Conservation (phyloP, 2,888 invertebrate genomes). For the Hypolimnas misippus region DNA sequence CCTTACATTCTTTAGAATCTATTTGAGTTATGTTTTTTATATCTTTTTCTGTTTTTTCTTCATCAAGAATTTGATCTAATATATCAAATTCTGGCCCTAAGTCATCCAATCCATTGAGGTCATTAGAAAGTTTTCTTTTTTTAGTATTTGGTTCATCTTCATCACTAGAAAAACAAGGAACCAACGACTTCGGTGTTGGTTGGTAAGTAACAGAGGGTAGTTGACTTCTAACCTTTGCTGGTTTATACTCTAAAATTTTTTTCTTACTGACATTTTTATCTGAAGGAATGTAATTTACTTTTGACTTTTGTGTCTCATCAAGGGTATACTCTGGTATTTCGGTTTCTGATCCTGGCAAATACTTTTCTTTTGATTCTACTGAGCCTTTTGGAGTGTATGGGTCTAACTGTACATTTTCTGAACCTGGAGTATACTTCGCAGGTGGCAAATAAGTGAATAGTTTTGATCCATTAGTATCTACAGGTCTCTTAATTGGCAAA, state of each 20-base stretch:
- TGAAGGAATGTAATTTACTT: slow-evolving; percentile 74
- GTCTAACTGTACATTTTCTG: slow-evolving; percentile 64
- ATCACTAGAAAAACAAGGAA: slow-evolving; percentile 80
- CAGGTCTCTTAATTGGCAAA: slow-evolving; percentile 64
- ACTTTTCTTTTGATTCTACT: slow-evolving; percentile 66
- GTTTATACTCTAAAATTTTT: slow-evolving; percentile 77
- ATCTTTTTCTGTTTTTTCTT: slow-evolving; percentile 60
- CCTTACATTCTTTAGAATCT: slow-evolving; percentile 39
- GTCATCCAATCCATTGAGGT: slow-evolving; percentile 75
- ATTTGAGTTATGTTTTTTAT: slow-evolving; percentile 36
- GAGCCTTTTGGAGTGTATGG: slow-evolving; percentile 73
- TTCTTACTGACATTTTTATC: slow-evolving; percentile 68
- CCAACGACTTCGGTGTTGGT: slow-evolving; percentile 74
- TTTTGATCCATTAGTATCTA: slow-evolving; percentile 68
- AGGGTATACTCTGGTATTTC: slow-evolving; percentile 71
- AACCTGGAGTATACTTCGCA: slow-evolving; percentile 71
- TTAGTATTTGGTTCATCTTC: slow-evolving; percentile 74
- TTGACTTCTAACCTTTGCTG: slow-evolving; percentile 65
- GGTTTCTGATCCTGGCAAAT: slow-evolving; percentile 70
- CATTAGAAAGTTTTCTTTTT: slow-evolving; percentile 67
- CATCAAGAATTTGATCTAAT: slow-evolving; percentile 78
- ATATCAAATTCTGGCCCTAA: slow-evolving; percentile 80
- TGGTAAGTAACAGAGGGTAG: slow-evolving; percentile 66
- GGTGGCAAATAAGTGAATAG: slow-evolving; percentile 75
- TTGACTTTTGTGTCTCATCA: slow-evolving; percentile 56